phyloP scores from a whole-genome alignment of 2,888 invertebrate species.

The Rutpela maculata region DNA sequence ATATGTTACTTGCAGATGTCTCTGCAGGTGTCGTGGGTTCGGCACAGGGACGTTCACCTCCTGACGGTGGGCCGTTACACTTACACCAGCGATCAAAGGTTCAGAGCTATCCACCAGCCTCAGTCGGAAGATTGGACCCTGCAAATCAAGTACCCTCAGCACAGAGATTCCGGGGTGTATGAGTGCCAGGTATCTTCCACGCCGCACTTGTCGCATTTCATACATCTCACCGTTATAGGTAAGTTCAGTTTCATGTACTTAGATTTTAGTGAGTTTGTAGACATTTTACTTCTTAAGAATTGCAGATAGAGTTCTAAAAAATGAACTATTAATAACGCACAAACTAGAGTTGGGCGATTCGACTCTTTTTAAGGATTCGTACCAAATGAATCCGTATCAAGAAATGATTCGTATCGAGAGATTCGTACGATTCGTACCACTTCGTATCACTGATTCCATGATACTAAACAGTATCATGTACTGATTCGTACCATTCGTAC shows the following conservation, averaged over 20 bases:
- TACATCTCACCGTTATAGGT: conserved; percentile 94
- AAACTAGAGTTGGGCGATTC: too few species aligned
- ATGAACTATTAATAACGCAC: too few species aligned
- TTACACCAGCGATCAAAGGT: conserved; percentile 93
- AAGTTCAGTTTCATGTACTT: conserved; percentile 74
- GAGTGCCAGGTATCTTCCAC: conserved; percentile 97
- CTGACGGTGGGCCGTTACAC: conserved; percentile 93
- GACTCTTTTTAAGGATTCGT: too few species aligned
- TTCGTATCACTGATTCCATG: too few species aligned
- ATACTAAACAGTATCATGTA: too few species aligned
- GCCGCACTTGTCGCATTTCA: conserved; percentile 94
- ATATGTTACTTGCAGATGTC: conserved; percentile 76
- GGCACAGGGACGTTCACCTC: conserved; percentile 92
- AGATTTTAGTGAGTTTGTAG: neutral
- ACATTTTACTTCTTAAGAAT: too few species aligned
- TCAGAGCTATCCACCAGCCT: conserved; percentile 89
- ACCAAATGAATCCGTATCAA: too few species aligned
- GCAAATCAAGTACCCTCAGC: conserved; percentile 94
- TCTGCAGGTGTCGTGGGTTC: conserved; percentile 93
- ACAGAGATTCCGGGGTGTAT: conserved; percentile 92
- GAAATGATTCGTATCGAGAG: too few species aligned
- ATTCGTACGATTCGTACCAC: too few species aligned
- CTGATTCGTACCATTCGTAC: too few species aligned
- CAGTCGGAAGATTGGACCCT: conserved; percentile 94
- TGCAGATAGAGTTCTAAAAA: too few species aligned